phyloP scores from a whole-genome alignment of 1,140 invertebrate genomes.

The Hypsibius dujardini region DNA sequence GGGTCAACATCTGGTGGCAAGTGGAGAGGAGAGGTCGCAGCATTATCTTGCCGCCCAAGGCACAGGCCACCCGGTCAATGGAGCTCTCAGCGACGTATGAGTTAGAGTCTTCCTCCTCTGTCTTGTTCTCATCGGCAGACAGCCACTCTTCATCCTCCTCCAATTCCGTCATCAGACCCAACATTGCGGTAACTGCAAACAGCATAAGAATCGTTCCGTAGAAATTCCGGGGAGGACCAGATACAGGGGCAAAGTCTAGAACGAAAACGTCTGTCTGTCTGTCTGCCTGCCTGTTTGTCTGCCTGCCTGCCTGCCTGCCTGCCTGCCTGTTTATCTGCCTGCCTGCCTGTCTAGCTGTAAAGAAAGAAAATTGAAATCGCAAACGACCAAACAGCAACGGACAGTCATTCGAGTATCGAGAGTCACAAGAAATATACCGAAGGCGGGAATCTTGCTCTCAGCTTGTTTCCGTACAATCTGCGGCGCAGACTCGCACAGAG shows the following conservation, averaged over 20 bases:
- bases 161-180: conserved; percentile 91
- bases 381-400: conserved; percentile 19
- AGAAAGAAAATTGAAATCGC: too few relatives aligned
- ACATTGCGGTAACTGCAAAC: conserved; percentile 53
- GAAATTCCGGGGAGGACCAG: neutral
- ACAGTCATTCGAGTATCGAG: neutral
- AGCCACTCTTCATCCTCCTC: conserved; percentile 80
- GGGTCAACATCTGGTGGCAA: conserved; percentile 68
- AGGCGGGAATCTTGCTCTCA: conserved; percentile 49
- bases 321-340: too few relatives aligned
- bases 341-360: too few relatives aligned
- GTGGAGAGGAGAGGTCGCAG: conserved; percentile 67
- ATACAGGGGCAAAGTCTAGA: neutral
- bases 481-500: conserved; percentile 77
- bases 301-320: too few relatives aligned
- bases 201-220: conserved; percentile 21
- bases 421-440: conserved; percentile 28
- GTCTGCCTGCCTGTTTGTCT: too few relatives aligned
- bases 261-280: too few relatives aligned
- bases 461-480: conserved; percentile 80
- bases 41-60: conserved; percentile 83
- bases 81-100: conserved; percentile 65
- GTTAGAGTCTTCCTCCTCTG: conserved; percentile 68
- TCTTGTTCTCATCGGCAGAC: conserved; percentile 45
- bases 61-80: conserved; percentile 83